Percentiles rank a stretch among this genome's conserved stretches.
These are phyloP conservation scores for Lasioglossum zephyrum DNA, from an alignment of 2,888 invertebrate genomes.

Conservation along the genomic window DNA sequence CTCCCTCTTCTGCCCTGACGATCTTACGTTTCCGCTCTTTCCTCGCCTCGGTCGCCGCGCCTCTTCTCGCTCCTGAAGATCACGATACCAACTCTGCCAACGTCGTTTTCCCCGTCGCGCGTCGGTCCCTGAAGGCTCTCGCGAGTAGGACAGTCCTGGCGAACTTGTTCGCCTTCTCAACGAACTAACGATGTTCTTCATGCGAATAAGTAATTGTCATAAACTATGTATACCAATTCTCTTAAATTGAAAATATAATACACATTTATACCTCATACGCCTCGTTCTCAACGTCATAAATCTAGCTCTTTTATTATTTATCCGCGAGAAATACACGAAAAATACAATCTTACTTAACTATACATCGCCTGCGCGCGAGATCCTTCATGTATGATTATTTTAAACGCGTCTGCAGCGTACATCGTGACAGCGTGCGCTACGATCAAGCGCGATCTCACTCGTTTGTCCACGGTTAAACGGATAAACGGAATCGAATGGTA, in stretches of 20 bases:
- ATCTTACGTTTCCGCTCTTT: constrained; percentile 41
- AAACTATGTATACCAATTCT: no score
- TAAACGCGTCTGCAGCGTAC: not conserved
- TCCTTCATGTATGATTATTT: not conserved
- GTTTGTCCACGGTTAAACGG: not conserved
- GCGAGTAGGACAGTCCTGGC: not conserved
- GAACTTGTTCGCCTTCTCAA: no score
- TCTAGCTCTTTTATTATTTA: no score
- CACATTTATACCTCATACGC: no score
- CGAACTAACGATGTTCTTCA: no score
- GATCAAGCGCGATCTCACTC: not conserved
- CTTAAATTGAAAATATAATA: no score
- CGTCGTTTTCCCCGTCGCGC: not conserved
- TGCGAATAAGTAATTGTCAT: no score
- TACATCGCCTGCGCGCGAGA: no score
- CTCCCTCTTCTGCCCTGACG: constrained; percentile 35
- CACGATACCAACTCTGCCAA: not conserved
- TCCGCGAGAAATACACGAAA: no score
- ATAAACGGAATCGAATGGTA: not conserved
- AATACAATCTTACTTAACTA: no score
- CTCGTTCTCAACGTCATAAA: no score
- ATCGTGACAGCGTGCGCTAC: not conserved
- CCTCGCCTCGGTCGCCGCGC: not conserved
- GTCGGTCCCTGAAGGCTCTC: not conserved
- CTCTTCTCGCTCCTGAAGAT: constrained; percentile 1